phyloP scores from a whole-genome alignment of 2,888 invertebrate genomes.

The Aphelenchoides bicaudatus region DNA sequence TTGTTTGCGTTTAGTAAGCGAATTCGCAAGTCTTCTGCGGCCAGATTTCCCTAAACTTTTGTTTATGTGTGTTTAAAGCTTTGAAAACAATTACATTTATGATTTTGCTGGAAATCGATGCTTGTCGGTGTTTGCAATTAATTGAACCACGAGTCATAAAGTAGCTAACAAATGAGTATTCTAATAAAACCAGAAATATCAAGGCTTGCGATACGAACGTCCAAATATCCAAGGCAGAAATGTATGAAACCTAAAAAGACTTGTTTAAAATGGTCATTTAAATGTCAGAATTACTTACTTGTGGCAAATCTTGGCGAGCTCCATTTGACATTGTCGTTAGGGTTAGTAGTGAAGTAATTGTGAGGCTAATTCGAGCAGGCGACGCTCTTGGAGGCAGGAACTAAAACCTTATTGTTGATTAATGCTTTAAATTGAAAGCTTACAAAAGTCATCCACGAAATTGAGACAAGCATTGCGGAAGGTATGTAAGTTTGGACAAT shows the following conservation, averaged over 20 bases:
- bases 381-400: conserved; percentile 59
- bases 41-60: background rate
- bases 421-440: too few species aligned
- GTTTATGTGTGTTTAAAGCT: background rate
- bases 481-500: conserved; percentile 60
- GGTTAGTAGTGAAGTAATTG: conserved; percentile 59
- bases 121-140: conserved; percentile 45
- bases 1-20: conserved; percentile 10
- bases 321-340: conserved; percentile 60
- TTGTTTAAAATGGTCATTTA: background rate
- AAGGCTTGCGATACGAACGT: conserved; percentile 55
- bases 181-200: conserved; percentile 58
- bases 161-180: conserved; percentile 59
- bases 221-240: conserved; percentile 58
- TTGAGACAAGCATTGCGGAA: conserved; percentile 35
- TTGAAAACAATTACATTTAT: background rate
- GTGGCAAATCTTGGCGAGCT: conserved; percentile 59
- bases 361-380: conserved; percentile 57
- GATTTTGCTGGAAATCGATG: conserved; percentile 4
- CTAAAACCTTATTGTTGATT: too few species aligned
- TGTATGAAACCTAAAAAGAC: conserved; percentile 29
- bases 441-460: too few species aligned
- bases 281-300: conserved; percentile 34
- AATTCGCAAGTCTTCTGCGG: conserved; percentile 23
- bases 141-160: conserved; percentile 53